Percentiles rank a stretch among this genome's conserved stretches.
Evolutionary conservation across 2,888 invertebrate genomes (phyloP).

Genomic region (Branchipolynoe longqiensis): DNA sequence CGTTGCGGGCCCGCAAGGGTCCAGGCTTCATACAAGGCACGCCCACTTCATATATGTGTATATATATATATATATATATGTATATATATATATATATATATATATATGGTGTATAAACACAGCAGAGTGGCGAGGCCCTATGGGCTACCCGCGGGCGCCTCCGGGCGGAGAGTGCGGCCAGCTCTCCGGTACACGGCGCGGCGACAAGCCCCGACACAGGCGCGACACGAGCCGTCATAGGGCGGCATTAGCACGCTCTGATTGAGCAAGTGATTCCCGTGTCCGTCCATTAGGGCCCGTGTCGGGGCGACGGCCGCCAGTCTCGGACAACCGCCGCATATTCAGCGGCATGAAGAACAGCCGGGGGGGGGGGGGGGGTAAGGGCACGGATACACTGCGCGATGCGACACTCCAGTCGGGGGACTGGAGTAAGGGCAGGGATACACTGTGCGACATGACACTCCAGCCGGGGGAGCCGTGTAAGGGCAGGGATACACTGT

Average conservation of each 20-base stretch:
- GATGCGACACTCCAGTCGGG: background rate
- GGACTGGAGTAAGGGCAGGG: background rate
- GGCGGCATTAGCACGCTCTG: background rate
- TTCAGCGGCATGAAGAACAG: background rate
- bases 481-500: background rate
- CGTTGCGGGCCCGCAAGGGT: too few relatives aligned
- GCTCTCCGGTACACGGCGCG: background rate
- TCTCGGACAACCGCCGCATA: background rate
- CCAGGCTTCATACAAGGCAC: too few relatives aligned
- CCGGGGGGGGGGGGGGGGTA: background rate
- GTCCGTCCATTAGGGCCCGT: background rate
- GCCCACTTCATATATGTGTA: too few relatives aligned
- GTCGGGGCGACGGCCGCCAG: background rate
- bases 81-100: too few relatives aligned
- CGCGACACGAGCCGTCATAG: background rate
- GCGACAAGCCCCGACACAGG: background rate
- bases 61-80: too few relatives aligned
- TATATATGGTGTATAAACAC: too few relatives aligned
- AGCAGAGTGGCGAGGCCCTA: too few relatives aligned
- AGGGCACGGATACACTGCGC: background rate
- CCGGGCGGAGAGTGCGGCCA: too few relatives aligned
- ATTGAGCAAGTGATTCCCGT: constrained; percentile 12
- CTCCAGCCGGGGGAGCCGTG: background rate
- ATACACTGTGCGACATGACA: background rate
- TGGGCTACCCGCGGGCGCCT: too few relatives aligned